A percentile compares a stretch with the other conserved stretches of the same genome.
phyloP scores from a whole-genome alignment of 2,113 vertebrate species.

The Tychaedon coryphoeus region DNA sequence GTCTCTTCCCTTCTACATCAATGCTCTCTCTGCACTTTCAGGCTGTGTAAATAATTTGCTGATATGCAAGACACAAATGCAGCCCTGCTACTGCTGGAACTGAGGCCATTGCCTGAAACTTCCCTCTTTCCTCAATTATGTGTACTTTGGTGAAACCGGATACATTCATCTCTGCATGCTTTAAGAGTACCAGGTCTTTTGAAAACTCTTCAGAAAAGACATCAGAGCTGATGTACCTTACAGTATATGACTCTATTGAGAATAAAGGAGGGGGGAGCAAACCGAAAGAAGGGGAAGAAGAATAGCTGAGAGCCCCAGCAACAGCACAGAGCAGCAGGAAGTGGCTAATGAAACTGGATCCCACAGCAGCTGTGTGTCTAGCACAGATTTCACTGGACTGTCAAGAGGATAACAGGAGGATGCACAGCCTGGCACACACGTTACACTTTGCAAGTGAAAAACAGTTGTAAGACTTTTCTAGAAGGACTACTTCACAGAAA shows the following conservation, averaged over 20 bases:
- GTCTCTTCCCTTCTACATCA: not conserved
- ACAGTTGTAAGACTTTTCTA: not conserved
- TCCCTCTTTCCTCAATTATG: not conserved
- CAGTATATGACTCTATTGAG: slow-evolving; percentile 14
- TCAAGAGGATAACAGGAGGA: not conserved
- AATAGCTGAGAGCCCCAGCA: not conserved
- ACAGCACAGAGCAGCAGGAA: not conserved
- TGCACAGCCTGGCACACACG: not conserved
- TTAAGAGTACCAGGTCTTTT: not conserved
- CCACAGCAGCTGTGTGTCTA: slow-evolving; percentile 37
- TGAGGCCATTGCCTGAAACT: not conserved
- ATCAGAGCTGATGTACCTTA: not conserved
- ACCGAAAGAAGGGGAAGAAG: not conserved
- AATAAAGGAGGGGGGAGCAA: not conserved
- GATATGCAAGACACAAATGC: not conserved
- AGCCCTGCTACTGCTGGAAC: not conserved
- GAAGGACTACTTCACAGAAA: not conserved
- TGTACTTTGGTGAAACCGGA: slow-evolving; percentile 17
- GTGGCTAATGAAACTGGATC: slow-evolving; percentile 38
- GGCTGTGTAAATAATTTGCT: not conserved
- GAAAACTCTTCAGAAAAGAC: slow-evolving; percentile 21
- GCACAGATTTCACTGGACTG: slow-evolving; percentile 17
- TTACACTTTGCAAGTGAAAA: not conserved
- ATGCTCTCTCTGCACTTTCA: not conserved
- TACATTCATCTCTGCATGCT: not conserved